A percentile compares a stretch with the other conserved stretches of the same genome.
Evolutionary conservation across 2,888 invertebrate species (phyloP).

Genomic region (Anoncus sp.): DNA sequence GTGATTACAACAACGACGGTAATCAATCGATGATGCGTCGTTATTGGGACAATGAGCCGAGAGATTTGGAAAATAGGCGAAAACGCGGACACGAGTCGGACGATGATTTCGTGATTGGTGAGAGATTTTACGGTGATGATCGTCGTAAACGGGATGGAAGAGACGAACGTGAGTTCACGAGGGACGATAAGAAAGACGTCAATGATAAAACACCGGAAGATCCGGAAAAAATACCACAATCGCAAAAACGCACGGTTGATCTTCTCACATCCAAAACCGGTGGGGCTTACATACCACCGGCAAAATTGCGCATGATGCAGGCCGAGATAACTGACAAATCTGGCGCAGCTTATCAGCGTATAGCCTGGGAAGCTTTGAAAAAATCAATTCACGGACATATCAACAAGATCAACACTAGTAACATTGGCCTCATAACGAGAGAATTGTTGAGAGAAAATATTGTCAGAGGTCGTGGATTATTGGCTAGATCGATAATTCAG

Average conservation of each 20-base stretch:
- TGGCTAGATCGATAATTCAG: constrained; percentile 97
- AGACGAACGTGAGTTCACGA: constrained; percentile 25
- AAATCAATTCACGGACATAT: constrained; percentile 99
- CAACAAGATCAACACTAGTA: constrained; percentile 98
- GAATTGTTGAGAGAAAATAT: constrained; percentile 98
- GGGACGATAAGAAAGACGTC: constrained; percentile 49
- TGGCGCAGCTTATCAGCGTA: constrained; percentile 97
- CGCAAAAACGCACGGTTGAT: constrained; percentile 85
- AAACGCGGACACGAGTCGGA: constrained; percentile 66
- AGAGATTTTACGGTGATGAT: constrained; percentile 71
- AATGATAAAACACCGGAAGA: constrained; percentile 48
- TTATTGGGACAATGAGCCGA: constrained; percentile 68
- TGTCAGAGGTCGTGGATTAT: constrained; percentile 96
- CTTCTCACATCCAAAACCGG: constrained; percentile 93
- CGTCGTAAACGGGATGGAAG: constrained; percentile 38
- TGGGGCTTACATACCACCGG: constrained; percentile 99
- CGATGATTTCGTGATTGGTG: constrained; percentile 64
- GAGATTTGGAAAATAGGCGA: constrained; percentile 47
- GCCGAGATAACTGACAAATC: constrained; percentile 97
- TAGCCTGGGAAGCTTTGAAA: constrained; percentile 99
- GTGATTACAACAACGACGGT: constrained; percentile 52
- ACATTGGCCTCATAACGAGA: constrained; percentile 95
- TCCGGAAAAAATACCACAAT: constrained; percentile 73
- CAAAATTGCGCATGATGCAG: constrained; percentile 97
- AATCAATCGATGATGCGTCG: constrained; percentile 59